Evolutionary conservation across 2,797 vertebrate species (phyloP), one percentile per base, ranked within the genome.

Genomic region (Peromyscus attwateri): DNA sequence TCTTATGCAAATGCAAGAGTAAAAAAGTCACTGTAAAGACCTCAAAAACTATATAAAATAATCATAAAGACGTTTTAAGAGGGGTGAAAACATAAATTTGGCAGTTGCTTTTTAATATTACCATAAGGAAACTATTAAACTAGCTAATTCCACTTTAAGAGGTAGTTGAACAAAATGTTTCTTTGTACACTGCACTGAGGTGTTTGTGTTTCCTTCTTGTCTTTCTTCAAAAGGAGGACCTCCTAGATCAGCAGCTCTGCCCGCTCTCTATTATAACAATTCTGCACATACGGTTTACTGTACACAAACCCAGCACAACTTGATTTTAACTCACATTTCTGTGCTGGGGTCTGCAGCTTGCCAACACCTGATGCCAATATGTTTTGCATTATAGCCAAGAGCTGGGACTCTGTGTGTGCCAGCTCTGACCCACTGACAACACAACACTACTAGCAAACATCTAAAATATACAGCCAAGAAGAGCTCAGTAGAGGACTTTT

Each of bases 161-260:
- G 98, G 99, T 99, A 99, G 99, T 98, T 99, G 97, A 98, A 99
- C 91, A 95, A 98, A 98, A 98, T 97, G 64, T 96, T 87, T 95
- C 96, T 49, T 98, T 96, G 93, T 96, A 98, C n/a, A 92, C 92
- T 96, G 95, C 25, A 89, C 3, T 96, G 97, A 97, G 96, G 49
- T 84, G 37, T 85, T 92, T 89, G 60, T 94, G 96, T 70, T 92
- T 92, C 89, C 96, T 93, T 97, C 97, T 97, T 88, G 25, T 98
- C 27, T 98, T 98, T 91, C 98, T 98, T 98, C 49, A 98, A 98
- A 98, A 98, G 95, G 97, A 98, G 98, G 89, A 97, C 97, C 97
- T 97, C 93, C 97, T 98, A 94, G 97, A 98, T 95, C 97, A 98
- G 98, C 98, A 98, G 98, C 98, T 98, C 97, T 98, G 92, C 98